phyloP scores from a whole-genome alignment of 2,888 invertebrate genomes.

The Xylota segnis region DNA sequence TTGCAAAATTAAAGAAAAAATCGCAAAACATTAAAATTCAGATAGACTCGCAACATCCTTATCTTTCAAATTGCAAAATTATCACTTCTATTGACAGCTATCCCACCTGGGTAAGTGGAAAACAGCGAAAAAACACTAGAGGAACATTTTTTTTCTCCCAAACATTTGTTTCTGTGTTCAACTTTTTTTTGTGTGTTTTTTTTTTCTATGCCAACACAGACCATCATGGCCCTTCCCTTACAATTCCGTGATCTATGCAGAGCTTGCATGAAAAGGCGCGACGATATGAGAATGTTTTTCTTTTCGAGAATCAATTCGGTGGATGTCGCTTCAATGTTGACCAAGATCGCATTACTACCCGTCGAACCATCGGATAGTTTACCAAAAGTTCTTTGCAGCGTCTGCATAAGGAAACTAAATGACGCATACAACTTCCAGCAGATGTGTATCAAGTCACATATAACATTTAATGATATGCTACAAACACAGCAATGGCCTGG shows the following conservation, averaged over 20 bases:
- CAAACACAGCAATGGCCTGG: slow-evolving; percentile 54
- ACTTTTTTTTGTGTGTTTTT: slow-evolving; percentile 46
- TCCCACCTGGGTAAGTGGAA: slow-evolving; percentile 52
- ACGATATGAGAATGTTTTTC: slow-evolving; percentile 75
- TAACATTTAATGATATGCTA: slow-evolving; percentile 73
- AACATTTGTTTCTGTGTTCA: slow-evolving; percentile 59
- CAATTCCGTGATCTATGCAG: slow-evolving; percentile 71
- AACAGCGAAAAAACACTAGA: slow-evolving; percentile 18
- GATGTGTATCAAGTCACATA: slow-evolving; percentile 73
- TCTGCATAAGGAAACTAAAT: slow-evolving; percentile 70
- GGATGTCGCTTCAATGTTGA: slow-evolving; percentile 71
- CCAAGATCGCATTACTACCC: slow-evolving; percentile 69
- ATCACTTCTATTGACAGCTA: slow-evolving; percentile 20
- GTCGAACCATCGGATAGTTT: slow-evolving; percentile 73
- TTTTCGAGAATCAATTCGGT: slow-evolving; percentile 72
- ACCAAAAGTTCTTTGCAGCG: slow-evolving; percentile 70
- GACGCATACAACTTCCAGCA: slow-evolving; percentile 72
- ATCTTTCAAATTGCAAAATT: slow-evolving; percentile 8
- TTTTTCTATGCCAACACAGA: slow-evolving; percentile 49
- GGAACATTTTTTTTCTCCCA: slow-evolving; percentile 34
- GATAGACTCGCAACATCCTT: slow-evolving; percentile 13
- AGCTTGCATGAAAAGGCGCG: slow-evolving; percentile 76
- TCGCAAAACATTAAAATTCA: slow-evolving; percentile 50
- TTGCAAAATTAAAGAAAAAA: slow-evolving; percentile 64
- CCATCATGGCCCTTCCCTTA: slow-evolving; percentile 71